A percentile compares a stretch with the other conserved stretches of the same genome.
Evolutionary conservation across 2,797 vertebrate species (phyloP).

Genomic region (Cetoscarus ocellatus): DNA sequence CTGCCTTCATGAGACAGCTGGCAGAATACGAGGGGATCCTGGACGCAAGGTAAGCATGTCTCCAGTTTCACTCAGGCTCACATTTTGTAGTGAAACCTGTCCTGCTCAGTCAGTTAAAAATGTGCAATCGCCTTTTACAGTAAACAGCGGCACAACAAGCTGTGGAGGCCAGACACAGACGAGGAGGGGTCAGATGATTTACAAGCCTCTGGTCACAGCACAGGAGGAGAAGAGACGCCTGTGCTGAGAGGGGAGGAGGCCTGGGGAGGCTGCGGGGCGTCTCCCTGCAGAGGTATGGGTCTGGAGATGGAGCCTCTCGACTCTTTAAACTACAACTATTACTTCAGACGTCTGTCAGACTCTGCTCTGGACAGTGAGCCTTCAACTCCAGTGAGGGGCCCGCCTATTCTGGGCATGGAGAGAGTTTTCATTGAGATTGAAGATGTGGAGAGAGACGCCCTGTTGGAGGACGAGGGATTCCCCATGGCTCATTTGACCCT

Average conservation of each 20-base stretch:
- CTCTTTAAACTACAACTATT: conserved; percentile 89
- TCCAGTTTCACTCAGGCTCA: conserved; percentile 1
- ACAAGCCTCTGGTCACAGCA: conserved; percentile 73
- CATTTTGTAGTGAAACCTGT: not conserved
- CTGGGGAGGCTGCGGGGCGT: conserved; percentile 77
- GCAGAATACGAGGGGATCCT: conserved; percentile 95
- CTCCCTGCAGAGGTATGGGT: conserved; percentile 72
- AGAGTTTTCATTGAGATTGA: conserved; percentile 87
- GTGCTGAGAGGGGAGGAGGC: conserved; percentile 75
- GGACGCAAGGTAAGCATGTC: conserved; percentile 90
- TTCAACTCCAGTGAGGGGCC: conserved; percentile 84
- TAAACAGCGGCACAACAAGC: conserved; percentile 96
- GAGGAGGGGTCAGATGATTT: conserved; percentile 83
- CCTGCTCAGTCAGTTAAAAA: not conserved
- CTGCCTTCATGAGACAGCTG: conserved; percentile 95
- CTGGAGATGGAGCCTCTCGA: conserved; percentile 86
- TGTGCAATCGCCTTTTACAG: conserved; percentile 70
- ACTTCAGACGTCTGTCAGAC: conserved; percentile 91
- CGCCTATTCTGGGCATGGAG: conserved; percentile 80
- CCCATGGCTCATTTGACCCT: conserved; percentile 71
- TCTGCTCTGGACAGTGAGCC: conserved; percentile 89
- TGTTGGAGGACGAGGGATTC: conserved; percentile 84
- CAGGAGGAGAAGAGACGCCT: conserved; percentile 72
- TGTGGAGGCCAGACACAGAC: conserved; percentile 91
- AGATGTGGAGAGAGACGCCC: conserved; percentile 89